Conservation (phyloP, 2,797 vertebrate species). For the Sebastes jordani region DNA sequence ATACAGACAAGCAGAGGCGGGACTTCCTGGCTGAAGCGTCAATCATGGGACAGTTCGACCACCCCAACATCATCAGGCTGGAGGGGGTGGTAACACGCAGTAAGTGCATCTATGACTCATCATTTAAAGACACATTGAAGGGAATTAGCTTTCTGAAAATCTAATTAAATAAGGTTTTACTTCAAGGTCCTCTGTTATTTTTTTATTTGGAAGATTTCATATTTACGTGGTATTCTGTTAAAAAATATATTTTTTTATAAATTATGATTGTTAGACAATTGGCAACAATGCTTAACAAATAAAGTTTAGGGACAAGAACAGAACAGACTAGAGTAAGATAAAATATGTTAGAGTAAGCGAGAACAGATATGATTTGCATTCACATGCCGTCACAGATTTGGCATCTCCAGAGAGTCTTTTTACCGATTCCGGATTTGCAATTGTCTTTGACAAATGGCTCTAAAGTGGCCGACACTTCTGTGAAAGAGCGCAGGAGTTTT, state of each 20-base stretch:
- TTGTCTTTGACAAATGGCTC: constrained; percentile 70
- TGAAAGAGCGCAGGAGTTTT: constrained; percentile 60
- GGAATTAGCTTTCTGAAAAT: neutral
- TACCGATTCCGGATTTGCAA: constrained; percentile 54
- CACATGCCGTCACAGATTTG: constrained; percentile 7
- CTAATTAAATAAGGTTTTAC: neutral
- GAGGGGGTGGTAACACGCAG: constrained; percentile 96
- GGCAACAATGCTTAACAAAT: neutral
- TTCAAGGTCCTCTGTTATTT: neutral
- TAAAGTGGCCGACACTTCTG: constrained; percentile 56
- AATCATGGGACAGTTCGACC: constrained; percentile 99
- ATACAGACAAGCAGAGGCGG: constrained; percentile 96
- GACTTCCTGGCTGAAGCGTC: constrained; percentile 97
- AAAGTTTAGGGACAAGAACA: neutral
- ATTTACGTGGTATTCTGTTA: neutral
- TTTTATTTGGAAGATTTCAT: neutral
- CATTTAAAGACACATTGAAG: neutral
- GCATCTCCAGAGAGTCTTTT: constrained; percentile 33
- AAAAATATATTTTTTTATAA: neutral
- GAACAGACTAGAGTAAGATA: neutral
- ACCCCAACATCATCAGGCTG: constrained; percentile 96
- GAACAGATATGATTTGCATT: constrained; percentile 20
- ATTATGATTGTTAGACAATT: neutral
- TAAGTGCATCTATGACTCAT: constrained; percentile 76
- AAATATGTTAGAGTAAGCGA: neutral